Evolutionary conservation across 2,797 vertebrate species (phyloP).

Genomic region (Todus mexicanus): DNA sequence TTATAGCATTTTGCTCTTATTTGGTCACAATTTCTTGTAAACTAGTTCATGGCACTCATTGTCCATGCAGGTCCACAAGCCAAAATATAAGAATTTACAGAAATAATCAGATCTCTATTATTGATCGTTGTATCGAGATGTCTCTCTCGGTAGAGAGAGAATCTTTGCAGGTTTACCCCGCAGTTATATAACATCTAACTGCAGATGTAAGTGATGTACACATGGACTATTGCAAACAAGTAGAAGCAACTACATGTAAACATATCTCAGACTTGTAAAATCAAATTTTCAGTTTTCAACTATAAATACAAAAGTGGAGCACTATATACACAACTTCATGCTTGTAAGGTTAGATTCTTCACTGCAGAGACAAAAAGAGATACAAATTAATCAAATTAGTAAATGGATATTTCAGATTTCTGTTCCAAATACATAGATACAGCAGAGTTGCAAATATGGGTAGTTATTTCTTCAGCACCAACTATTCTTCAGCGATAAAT

Average conservation of each 20-base stretch:
- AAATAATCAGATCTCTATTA: conserved; percentile 52
- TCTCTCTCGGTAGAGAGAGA: conserved; percentile 37
- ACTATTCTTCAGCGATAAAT: not conserved
- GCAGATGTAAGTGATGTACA: conserved; percentile 68
- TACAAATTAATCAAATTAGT: conserved; percentile 69
- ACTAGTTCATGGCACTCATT: conserved; percentile 76
- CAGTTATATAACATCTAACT: conserved; percentile 59
- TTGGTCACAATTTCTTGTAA: conserved; percentile 80
- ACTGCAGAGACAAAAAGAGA: conserved; percentile 89
- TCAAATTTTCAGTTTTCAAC: conserved; percentile 80
- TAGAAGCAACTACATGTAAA: conserved; percentile 87
- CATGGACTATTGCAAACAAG: conserved; percentile 76
- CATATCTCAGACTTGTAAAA: conserved; percentile 79
- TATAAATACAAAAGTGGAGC: conserved; percentile 95
- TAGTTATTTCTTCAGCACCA: not conserved
- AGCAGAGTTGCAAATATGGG: not conserved
- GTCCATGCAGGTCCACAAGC: conserved; percentile 78
- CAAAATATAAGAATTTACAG: conserved; percentile 66
- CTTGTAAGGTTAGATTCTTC: conserved; percentile 93
- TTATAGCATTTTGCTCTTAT: conserved; percentile 72
- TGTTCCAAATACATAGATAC: not conserved
- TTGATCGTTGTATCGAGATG: not conserved
- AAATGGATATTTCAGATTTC: not conserved
- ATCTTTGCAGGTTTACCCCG: conserved; percentile 56
- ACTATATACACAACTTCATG: conserved; percentile 99